Evolutionary conservation across 2,113 vertebrate genomes (phyloP).

Genomic region (Chinchilla lanigera): DNA sequence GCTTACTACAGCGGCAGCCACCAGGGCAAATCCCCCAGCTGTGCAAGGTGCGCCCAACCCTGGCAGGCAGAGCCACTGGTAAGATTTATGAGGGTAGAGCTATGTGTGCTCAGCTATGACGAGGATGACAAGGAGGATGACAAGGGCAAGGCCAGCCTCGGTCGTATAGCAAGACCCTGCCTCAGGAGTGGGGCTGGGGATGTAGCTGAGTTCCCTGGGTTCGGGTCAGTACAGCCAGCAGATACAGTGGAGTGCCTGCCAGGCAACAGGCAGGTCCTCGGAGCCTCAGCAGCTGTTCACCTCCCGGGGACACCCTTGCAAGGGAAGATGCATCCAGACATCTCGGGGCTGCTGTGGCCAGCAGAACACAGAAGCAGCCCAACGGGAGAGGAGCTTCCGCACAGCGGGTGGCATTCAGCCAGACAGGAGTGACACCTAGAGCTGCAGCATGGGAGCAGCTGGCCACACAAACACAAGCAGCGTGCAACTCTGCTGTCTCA

Average conservation of each 20-base stretch:
- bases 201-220: neutral
- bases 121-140: neutral
- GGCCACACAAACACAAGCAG: neutral
- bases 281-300: neutral
- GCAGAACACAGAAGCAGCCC: neutral
- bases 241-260: too few species aligned
- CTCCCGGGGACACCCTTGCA: neutral
- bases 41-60: neutral
- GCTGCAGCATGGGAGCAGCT: neutral
- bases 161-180: neutral
- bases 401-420: neutral
- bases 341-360: neutral
- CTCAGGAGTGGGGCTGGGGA: neutral
- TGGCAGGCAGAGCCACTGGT: neutral
- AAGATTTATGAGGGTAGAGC: neutral
- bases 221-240: neutral
- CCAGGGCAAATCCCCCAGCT: neutral
- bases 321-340: accelerated
- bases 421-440: neutral
- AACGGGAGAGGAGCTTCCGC: neutral
- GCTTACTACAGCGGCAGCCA: too few species aligned
- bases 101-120: neutral
- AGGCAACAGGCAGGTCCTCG: neutral
- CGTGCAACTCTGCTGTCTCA: neutral
- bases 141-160: neutral